Percentiles rank a stretch among this genome's conserved stretches.
These are phyloP conservation scores for Cotesia congregata DNA, from an alignment of 2,888 invertebrate genomes.

Conservation along the genomic window DNA sequence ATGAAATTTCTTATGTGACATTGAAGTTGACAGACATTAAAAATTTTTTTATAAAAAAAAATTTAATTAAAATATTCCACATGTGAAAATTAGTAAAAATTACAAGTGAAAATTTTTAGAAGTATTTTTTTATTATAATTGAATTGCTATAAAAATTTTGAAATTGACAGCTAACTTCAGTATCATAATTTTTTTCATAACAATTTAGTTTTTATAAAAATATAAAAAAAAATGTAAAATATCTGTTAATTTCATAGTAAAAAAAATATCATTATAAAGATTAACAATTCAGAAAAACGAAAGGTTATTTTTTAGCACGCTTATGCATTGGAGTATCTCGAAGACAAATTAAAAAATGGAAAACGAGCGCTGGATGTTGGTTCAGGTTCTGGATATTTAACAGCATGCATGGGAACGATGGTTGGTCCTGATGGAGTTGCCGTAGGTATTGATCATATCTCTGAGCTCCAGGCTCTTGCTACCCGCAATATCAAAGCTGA, in stretches of 20 bases:
- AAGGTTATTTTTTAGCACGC: slow-evolving; percentile 79
- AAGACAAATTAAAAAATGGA: slow-evolving; percentile 82
- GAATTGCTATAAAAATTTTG: too few species aligned
- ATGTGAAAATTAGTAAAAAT: too few species aligned
- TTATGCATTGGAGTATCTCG: slow-evolving; percentile 88
- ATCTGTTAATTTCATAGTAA: background rate
- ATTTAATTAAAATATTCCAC: too few species aligned
- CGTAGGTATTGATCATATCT: slow-evolving; percentile 93
- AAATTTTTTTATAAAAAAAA: too few species aligned
- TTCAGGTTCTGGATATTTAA: slow-evolving; percentile 93
- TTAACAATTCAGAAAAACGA: slow-evolving; percentile 47
- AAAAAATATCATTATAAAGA: slow-evolving; percentile 32
- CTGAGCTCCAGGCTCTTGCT: slow-evolving; percentile 83
- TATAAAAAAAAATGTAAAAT: background rate
- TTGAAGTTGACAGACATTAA: too few species aligned
- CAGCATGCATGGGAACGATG: slow-evolving; percentile 91
- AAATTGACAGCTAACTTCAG: too few species aligned
- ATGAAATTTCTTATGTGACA: too few species aligned
- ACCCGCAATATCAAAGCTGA: slow-evolving; percentile 82
- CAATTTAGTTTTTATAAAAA: too few species aligned
- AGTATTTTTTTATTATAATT: too few species aligned
- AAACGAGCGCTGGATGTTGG: slow-evolving; percentile 91
- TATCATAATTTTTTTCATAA: too few species aligned
- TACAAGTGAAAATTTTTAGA: too few species aligned
- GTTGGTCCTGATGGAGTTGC: slow-evolving; percentile 79